Base-by-base conservation (phyloP, 1,140 invertebrate species). In the Neodiprion fabricii region DNA sequence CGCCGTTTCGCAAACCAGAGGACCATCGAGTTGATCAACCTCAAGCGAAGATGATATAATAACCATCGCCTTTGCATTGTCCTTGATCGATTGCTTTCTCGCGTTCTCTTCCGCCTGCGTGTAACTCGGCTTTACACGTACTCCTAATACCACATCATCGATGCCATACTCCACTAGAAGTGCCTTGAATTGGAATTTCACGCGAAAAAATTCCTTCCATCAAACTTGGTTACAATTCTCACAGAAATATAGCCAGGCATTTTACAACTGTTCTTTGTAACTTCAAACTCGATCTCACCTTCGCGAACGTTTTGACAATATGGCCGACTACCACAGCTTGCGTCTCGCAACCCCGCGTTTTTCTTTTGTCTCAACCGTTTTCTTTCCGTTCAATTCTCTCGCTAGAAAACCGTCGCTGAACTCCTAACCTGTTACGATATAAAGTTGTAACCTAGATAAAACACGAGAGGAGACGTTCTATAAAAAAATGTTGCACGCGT, bases 171-270 rank as follows among this genome's bases (percentile, higher is more conserved):
- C 79, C 0, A 71, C 50, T 11, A 79, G 53, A 53, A 77, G 67
- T 23, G 72, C 61, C 0, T 17, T n/a, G 48, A 79, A 21, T 28
- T 79, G 76, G 48, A 77, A 77, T 48, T 78, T 78, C 77, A 79
- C 0, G 40, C 71, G 50, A 73, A 70, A 53, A 77, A 79, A 70
- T 79, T 74, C 47, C 71, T 67, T 7, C 79, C 79, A n/a, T 77
- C 74, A n/a, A 78, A 78, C 65, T 79, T 79, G 7, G 49, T 50
- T 0, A 76, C 48, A 61, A 75, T 72, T 47, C 72, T 48, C 12
- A 71, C 40, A 0, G 72, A 76, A 70, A 74, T 70, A 10, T 48
- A 48, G 1, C 66, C 73, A 1, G 73, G 66, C 73, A 74, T 74
- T 48, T 10, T 50, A 4, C 9, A 9, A 53, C 50, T 53, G 9